Base-by-base conservation (phyloP, 2,888 invertebrate genomes). In the Drosophila rubida region DNA sequence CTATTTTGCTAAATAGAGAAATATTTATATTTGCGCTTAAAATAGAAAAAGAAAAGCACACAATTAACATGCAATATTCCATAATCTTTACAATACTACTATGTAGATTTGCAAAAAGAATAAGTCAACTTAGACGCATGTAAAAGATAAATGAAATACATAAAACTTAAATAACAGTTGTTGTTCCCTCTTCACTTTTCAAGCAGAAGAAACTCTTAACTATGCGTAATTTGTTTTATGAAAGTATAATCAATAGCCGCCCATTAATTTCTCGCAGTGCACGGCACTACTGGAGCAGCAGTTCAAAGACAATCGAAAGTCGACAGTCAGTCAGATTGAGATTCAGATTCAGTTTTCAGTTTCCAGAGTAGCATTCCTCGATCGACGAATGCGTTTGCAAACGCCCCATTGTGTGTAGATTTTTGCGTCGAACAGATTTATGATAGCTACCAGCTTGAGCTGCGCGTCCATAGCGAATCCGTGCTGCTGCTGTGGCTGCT, bases 381-480 rank as follows among this genome's bases (percentile, higher is more conserved):
- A 74, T 75, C 75, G 58, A 63, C 82, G 85, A 86, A 79, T 76
- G 85, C 87, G 83, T 87, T 81, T 86, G 71, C 80, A 83, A 80
- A 85, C 89, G 75, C 78, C 89, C 82, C 88, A 90, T 90, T 90
- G 89, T 90, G 89, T 90, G 89, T 74, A 90, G 90, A 90, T 90
- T 89, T 82, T 87, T 79, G 86, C 86, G 84, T 75, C 75, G 87
- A 87, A 84, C 87, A 84, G 84, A 84, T 84, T 84, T 84, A 87
- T 84, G 84, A 84, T 84, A 87, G 85, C 87, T 81, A 74, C 75
- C 71, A 75, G 75, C 22, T 70, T 61, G 45, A 69, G 53, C 59
- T 53, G 16, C 11, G 39, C 61, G 22, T 14, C 41, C 23, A 62
- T 45, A 67, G 48, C 46, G 61, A 41, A 53, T 49, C 59, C 23